phyloP scores from a whole-genome alignment of 2,888 invertebrate genomes.

The Stramonita haemastoma region DNA sequence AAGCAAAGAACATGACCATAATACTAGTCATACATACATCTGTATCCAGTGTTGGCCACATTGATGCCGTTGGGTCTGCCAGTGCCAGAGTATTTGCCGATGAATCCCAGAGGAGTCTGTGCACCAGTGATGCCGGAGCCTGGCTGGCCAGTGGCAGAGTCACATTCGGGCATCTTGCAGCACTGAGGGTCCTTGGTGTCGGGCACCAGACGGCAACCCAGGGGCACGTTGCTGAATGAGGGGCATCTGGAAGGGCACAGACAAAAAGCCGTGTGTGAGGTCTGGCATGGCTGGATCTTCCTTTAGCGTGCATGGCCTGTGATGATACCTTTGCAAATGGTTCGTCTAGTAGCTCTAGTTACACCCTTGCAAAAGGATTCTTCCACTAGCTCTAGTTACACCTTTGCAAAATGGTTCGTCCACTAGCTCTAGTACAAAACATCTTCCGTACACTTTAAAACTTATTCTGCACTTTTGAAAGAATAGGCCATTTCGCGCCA shows the following conservation, averaged over 20 bases:
- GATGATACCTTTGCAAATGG: no score
- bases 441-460: no score
- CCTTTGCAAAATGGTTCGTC: no score
- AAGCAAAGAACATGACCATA: background rate
- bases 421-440: no score
- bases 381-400: no score
- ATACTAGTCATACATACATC: constrained; percentile 11
- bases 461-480: no score
- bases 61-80: constrained; percentile 48
- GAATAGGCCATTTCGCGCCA: no score
- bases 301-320: no score
- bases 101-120: constrained; percentile 56
- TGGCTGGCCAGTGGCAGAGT: constrained; percentile 53
- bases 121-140: constrained; percentile 47
- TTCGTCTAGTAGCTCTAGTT: no score
- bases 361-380: no score
- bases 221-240: constrained; percentile 62
- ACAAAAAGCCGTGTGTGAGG: background rate
- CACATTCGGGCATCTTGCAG: constrained; percentile 66
- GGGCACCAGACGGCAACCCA: constrained; percentile 59
- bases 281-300: background rate
- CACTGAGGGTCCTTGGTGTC: constrained; percentile 67
- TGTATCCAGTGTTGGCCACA: constrained; percentile 37
- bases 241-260: constrained; percentile 55
- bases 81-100: constrained; percentile 61